Evolutionary conservation across 1,140 invertebrate genomes (phyloP), one percentile per base, ranked within the genome.

Genomic region (Pogonognathellus flavescens): DNA sequence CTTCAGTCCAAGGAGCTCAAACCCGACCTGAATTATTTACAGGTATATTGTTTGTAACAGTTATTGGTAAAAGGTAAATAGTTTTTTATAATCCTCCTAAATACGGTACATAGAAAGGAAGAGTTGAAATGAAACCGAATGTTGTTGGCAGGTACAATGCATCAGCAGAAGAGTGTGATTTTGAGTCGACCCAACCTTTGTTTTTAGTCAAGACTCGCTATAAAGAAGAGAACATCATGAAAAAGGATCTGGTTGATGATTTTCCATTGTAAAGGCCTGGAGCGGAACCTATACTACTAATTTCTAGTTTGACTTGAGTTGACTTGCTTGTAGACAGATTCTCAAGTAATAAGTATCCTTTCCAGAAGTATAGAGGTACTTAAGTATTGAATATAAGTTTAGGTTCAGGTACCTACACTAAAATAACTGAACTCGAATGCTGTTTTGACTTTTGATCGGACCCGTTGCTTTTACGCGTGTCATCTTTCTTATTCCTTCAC

Each of bases 171-270:
- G 9, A 66, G 22, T 66, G 20, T 13, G 14, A 22, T 10, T 20
- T 66, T 25, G 25, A 66, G 62, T 20, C 25, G 41, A 76, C 41
- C 41, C 70, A 76, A 76, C 70, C 62, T 66, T 66, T 66, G 62
- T 66, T 66, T 25, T 66, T 66, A 25, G 62, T 66, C 22, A 25
- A 66, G 60, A 13, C 22, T 14, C 22, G 1, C 31, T 41, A 41
- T 6, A 41, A 41, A 41, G 31, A 41, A 41, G 31, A 41, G 31
- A 41, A 41, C 31, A 41, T 41, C 31, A 3, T 41, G 31, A 25
- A 66, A 66, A 66, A 66, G 62, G 62, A 66, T 66, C 60, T 62
- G 60, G 31, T 62, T 62, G 62, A 66, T 66, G 60, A 62, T 66
- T 66, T 62, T 14, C 60, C 25, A 66, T 66, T 18, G 60, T 22